Conservation (phyloP, 2,113 vertebrate genomes). For the Centropristis striata region DNA sequence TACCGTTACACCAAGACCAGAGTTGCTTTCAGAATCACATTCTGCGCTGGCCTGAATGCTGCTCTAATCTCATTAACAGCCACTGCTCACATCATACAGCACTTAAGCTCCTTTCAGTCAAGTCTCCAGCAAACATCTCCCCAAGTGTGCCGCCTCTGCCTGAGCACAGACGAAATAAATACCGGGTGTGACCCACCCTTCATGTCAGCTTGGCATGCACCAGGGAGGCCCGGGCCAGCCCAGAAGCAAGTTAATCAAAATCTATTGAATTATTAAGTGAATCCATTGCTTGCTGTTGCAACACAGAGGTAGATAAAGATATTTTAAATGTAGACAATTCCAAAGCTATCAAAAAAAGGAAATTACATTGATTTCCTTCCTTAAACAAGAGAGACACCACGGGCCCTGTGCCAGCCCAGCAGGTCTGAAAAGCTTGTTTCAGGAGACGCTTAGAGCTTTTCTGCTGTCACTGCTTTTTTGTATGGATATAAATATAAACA, state of each 20-base stretch:
- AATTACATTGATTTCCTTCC: constrained; percentile 41
- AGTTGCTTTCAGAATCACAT: constrained; percentile 84
- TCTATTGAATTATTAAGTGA: constrained; percentile 52
- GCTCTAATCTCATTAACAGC: constrained; percentile 82
- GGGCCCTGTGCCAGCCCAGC: constrained; percentile 8
- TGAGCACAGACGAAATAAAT: constrained; percentile 54
- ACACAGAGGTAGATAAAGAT: neutral
- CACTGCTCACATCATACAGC: constrained; percentile 79
- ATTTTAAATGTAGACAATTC: constrained; percentile 32
- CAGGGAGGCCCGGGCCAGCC: constrained; percentile 28
- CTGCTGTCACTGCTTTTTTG: constrained; percentile 35
- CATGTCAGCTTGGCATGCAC: constrained; percentile 18
- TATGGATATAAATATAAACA: constrained; percentile 32
- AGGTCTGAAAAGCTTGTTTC: constrained; percentile 33
- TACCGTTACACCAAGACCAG: constrained; percentile 76
- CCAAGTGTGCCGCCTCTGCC: constrained; percentile 54
- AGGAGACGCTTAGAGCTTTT: constrained; percentile 27
- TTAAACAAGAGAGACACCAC: neutral
- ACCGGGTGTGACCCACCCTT: constrained; percentile 32
- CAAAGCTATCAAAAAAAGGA: constrained; percentile 29
- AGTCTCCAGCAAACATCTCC: constrained; percentile 76
- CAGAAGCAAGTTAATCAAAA: constrained; percentile 55
- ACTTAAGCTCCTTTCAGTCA: constrained; percentile 82
- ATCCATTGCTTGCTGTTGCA: constrained; percentile 22
- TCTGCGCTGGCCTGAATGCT: constrained; percentile 72